phyloP scores from a whole-genome alignment of 2,113 vertebrate species.

The Ellobius talpinus region DNA sequence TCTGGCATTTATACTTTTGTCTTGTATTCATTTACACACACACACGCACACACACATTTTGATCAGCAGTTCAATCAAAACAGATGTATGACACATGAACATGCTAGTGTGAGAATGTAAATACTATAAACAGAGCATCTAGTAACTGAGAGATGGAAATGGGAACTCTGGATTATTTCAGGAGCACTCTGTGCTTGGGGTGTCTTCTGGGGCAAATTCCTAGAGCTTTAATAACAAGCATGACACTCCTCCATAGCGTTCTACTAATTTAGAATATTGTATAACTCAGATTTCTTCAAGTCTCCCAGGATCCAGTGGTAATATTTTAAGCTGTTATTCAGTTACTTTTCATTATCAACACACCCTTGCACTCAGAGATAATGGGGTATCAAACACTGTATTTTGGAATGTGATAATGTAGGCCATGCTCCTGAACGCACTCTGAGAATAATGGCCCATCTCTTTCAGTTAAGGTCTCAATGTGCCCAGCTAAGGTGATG shows the following conservation, averaged over 20 bases:
- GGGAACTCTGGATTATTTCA: background rate
- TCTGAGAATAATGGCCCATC: background rate
- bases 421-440: background rate
- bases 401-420: conserved; percentile 25
- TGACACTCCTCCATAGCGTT: background rate
- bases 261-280: background rate
- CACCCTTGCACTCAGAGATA: too few relatives aligned
- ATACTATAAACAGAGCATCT: background rate
- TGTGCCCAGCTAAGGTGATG: background rate
- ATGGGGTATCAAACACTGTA: background rate
- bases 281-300: conserved; percentile 5
- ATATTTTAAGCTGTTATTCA: conserved; percentile 1
- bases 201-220: conserved; percentile 2
- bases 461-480: background rate
- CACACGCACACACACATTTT: background rate
- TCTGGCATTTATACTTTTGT: background rate
- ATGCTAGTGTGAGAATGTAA: background rate
- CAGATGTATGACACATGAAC: background rate
- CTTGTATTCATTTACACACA: background rate
- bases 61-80: conserved; percentile 42
- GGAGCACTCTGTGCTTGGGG: background rate
- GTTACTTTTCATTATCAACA: background rate
- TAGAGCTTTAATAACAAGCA: background rate
- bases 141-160: background rate
- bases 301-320: background rate